Percentiles rank a stretch among this genome's conserved stretches.
Evolutionary conservation across 2,888 invertebrate species (phyloP).

Genomic region (Folsomia manolachei): DNA sequence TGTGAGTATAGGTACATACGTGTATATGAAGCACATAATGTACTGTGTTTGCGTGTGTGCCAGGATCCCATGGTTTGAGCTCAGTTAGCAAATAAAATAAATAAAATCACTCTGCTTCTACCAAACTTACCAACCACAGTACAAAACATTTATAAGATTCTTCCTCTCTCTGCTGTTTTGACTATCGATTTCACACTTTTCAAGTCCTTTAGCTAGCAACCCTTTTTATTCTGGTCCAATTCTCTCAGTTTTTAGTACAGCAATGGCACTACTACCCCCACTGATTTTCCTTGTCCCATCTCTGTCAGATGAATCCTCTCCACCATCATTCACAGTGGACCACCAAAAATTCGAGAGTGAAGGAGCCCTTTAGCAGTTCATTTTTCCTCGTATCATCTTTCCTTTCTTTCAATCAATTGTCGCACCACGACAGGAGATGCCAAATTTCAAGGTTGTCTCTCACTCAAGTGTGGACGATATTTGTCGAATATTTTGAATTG

Average conservation of each 20-base stretch:
- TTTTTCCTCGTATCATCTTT: slow-evolving; percentile 8
- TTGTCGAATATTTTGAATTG: too few relatives aligned
- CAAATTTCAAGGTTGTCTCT: slow-evolving; percentile 5
- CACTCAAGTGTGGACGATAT: too few relatives aligned
- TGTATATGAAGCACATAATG: too few relatives aligned
- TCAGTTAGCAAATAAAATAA: slow-evolving; percentile 8
- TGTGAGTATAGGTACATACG: background rate
- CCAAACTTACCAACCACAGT: slow-evolving; percentile 5
- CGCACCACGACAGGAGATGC: background rate
- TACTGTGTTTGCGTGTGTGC: background rate
- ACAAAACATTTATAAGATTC: background rate
- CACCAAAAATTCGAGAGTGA: slow-evolving; percentile 10
- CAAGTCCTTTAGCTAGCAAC: slow-evolving; percentile 23
- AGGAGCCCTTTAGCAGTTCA: background rate
- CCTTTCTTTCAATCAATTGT: slow-evolving; percentile 14
- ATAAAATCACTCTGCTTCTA: slow-evolving; percentile 8
- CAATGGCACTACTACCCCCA: slow-evolving; percentile 16
- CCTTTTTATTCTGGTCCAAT: slow-evolving; percentile 24
- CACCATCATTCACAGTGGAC: slow-evolving; percentile 17
- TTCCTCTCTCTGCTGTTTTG: slow-evolving; percentile 37
- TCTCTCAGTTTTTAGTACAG: slow-evolving; percentile 7
- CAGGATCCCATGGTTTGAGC: background rate
- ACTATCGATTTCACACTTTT: slow-evolving; percentile 49
- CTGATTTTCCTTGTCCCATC: slow-evolving; percentile 22
- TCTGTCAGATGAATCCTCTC: slow-evolving; percentile 9